These are phyloP conservation scores for Stegana nigrithorax DNA, from an alignment of 2,888 invertebrate genomes.

Conservation along the genomic window DNA sequence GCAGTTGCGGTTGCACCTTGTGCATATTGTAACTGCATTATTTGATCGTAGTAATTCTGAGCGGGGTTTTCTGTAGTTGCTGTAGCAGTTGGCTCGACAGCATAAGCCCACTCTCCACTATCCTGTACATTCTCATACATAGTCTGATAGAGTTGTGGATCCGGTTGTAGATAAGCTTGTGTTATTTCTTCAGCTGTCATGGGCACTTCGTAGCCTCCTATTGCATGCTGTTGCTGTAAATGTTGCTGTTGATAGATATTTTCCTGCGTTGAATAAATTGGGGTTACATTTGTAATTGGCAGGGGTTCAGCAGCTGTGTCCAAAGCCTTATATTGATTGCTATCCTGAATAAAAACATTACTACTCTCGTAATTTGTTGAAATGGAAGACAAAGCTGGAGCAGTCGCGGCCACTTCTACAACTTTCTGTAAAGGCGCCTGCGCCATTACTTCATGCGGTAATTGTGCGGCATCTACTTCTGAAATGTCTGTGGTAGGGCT, in stretches of 20 bases:
- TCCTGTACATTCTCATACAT: constrained; percentile 63
- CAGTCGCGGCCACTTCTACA: not conserved
- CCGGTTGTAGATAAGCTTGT: constrained; percentile 62
- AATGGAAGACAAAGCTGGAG: not conserved
- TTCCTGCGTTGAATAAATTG: no score
- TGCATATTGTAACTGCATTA: constrained; percentile 63
- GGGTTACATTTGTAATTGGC: constrained; percentile 25
- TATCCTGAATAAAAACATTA: not conserved
- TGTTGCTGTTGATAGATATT: not conserved
- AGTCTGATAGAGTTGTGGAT: constrained; percentile 57
- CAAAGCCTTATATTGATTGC: not conserved
- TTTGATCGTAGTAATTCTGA: constrained; percentile 62
- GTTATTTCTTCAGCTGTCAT: constrained; percentile 64
- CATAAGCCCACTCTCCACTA: constrained; percentile 57
- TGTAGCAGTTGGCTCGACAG: constrained; percentile 30
- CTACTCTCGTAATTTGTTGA: not conserved
- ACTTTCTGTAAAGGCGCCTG: constrained; percentile 37
- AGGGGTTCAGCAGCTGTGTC: not conserved
- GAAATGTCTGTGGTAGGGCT: constrained; percentile 13
- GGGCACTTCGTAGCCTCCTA: constrained; percentile 42
- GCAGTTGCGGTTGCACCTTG: constrained; percentile 33
- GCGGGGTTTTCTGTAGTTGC: constrained; percentile 25
- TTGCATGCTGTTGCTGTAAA: not conserved
- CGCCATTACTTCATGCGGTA: no score
- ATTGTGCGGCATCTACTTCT: no score